phyloP scores from a whole-genome alignment of 2,888 invertebrate genomes.

The Lysandra coridon region DNA sequence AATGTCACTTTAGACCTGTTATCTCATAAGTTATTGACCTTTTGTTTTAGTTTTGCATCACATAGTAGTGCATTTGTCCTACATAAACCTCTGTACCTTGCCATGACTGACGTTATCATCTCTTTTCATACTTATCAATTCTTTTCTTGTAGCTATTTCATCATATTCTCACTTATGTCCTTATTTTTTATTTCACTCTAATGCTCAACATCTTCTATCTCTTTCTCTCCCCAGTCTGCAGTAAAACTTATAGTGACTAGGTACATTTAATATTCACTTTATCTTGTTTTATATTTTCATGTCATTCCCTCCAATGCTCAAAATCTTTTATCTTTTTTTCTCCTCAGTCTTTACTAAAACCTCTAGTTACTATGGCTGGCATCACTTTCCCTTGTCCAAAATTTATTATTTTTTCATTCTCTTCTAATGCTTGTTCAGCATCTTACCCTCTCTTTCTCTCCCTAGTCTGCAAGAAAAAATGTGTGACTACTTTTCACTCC shows the following conservation, averaged over 20 bases:
- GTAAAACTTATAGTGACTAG: not conserved
- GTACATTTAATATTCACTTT: not conserved
- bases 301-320: not conserved
- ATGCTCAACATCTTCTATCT: not conserved
- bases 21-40: not conserved
- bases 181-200: too few species aligned
- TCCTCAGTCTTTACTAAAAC: too few species aligned
- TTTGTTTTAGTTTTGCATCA: slow-evolving; percentile 17
- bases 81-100: not conserved
- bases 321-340: not conserved
- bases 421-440: not conserved
- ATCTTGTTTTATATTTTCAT: not conserved
- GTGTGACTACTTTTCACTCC: too few species aligned
- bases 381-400: too few species aligned
- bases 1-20: slow-evolving; percentile 7
- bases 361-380: too few species aligned
- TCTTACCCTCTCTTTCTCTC: not conserved
- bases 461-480: too few species aligned
- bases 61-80: not conserved
- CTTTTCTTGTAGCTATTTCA: not conserved
- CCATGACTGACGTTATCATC: not conserved
- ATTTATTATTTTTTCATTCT: not conserved
- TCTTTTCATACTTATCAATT: not conserved
- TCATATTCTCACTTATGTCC: not conserved
- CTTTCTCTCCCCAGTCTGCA: not conserved